Percentiles rank a stretch among this genome's conserved stretches.
Conservation (phyloP, 2,797 vertebrate species). For the Spheniscus humboldti region DNA sequence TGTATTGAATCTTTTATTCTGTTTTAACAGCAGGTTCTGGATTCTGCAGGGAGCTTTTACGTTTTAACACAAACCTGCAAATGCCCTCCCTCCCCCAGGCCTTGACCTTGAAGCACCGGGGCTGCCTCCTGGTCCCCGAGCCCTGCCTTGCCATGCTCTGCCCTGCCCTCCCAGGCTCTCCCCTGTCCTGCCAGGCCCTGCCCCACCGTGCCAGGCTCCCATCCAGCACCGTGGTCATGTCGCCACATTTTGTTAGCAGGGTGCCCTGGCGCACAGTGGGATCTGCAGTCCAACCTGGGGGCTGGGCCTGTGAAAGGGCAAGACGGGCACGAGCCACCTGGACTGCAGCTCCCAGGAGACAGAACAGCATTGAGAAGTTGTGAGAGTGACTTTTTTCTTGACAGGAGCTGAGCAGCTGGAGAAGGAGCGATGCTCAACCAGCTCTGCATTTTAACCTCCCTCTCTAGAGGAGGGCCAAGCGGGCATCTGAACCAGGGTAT, state of each 20-base stretch:
- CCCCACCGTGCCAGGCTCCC: not conserved
- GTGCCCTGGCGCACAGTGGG: not conserved
- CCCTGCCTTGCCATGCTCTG: not conserved
- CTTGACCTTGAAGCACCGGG: not conserved
- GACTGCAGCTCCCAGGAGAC: not conserved
- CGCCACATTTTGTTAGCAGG: not conserved
- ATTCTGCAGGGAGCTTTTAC: not conserved
- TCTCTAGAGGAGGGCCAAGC: not conserved
- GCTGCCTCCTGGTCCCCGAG: not conserved
- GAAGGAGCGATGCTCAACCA: not conserved
- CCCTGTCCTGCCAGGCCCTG: not conserved
- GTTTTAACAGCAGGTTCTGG: not conserved
- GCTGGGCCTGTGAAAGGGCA: not conserved
- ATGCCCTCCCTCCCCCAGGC: not conserved
- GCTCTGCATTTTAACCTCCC: not conserved
- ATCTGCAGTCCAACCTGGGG: not conserved
- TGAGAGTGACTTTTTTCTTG: not conserved
- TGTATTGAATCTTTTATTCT: not conserved
- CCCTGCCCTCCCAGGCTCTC: not conserved
- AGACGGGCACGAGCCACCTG: not conserved
- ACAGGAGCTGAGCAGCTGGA: not conserved
- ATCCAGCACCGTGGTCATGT: not conserved
- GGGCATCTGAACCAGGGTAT: not conserved
- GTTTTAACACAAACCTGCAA: not conserved
- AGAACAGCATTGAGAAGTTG: not conserved